Evolutionary conservation across 2,888 invertebrate species (phyloP).

Genomic region (Chrysolina oricalcia): DNA sequence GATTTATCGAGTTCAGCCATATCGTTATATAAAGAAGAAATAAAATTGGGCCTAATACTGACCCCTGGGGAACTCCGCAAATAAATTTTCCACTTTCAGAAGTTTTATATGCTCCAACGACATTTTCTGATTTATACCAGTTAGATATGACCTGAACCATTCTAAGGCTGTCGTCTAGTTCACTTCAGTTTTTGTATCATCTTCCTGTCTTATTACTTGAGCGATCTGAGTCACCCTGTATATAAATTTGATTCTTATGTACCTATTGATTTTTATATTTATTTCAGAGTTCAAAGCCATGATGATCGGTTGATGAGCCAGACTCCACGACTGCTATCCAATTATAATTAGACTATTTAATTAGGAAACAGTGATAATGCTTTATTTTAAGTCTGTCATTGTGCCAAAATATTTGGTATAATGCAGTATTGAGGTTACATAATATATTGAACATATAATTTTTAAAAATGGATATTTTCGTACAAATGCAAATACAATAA

Average conservation of each 20-base stretch:
- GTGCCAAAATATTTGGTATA: slow-evolving; percentile 35
- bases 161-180: too few relatives aligned
- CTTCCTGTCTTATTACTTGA: too few relatives aligned
- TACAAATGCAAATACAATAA: not conserved
- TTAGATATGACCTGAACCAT: too few relatives aligned
- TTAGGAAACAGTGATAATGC: slow-evolving; percentile 55
- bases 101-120: too few relatives aligned
- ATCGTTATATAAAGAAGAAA: too few relatives aligned
- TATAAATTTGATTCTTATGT: not conserved
- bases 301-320: slow-evolving; percentile 82
- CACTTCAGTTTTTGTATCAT: too few relatives aligned
- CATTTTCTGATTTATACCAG: too few relatives aligned
- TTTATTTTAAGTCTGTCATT: slow-evolving; percentile 39
- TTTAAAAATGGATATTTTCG: not conserved
- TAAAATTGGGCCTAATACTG: too few relatives aligned
- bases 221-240: too few relatives aligned
- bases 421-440: not conserved
- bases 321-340: not conserved
- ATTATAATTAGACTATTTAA: slow-evolving; percentile 48
- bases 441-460: not conserved
- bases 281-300: slow-evolving; percentile 92
- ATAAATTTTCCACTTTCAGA: too few relatives aligned
- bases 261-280: slow-evolving; percentile 53
- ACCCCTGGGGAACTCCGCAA: too few relatives aligned
- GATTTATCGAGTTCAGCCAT: too few relatives aligned